These are phyloP conservation scores for Triplophysa siluroides DNA, from an alignment of 2,113 vertebrate genomes.

Conservation along the genomic window DNA sequence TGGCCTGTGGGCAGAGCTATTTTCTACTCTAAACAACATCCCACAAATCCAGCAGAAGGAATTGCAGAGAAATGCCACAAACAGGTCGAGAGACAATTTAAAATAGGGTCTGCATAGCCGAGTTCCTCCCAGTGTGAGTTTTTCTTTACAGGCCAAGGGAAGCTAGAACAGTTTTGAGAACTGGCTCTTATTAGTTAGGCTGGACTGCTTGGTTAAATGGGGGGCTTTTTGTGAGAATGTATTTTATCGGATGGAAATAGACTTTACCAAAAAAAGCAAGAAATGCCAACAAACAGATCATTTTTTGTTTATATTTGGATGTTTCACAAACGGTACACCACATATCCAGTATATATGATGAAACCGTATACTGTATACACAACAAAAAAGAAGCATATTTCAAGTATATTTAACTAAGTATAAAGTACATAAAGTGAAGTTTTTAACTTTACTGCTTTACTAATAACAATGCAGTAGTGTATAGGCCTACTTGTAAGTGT, in stretches of 20 bases:
- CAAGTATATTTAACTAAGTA: too few species aligned
- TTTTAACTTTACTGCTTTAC: too few species aligned
- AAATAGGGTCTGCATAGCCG: slow-evolving; percentile 11
- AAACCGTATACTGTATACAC: too few species aligned
- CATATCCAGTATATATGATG: too few species aligned
- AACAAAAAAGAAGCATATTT: too few species aligned
- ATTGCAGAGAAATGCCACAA: slow-evolving; percentile 32
- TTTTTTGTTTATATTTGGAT: too few species aligned
- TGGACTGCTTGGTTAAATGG: slow-evolving; percentile 10
- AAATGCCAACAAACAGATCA: too few species aligned
- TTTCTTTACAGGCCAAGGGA: slow-evolving; percentile 48
- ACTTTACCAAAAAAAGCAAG: too few species aligned
- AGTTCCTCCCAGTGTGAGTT: slow-evolving; percentile 19
- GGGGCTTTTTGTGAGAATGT: neutral
- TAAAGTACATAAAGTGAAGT: too few species aligned
- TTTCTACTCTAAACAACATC: slow-evolving; percentile 51
- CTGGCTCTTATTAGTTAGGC: slow-evolving; percentile 19
- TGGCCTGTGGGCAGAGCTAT: slow-evolving; percentile 48
- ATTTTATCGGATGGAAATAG: slow-evolving; percentile 1
- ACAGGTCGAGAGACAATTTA: slow-evolving; percentile 47
- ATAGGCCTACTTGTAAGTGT: too few species aligned
- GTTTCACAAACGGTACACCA: too few species aligned
- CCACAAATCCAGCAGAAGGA: slow-evolving; percentile 39
- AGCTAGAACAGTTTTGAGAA: slow-evolving; percentile 23
- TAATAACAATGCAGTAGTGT: too few species aligned